Percentiles rank a stretch among this genome's conserved stretches.
These are phyloP conservation scores for Serilophus lunatus DNA, from an alignment of 2,113 vertebrate species.

Conservation along the genomic window DNA sequence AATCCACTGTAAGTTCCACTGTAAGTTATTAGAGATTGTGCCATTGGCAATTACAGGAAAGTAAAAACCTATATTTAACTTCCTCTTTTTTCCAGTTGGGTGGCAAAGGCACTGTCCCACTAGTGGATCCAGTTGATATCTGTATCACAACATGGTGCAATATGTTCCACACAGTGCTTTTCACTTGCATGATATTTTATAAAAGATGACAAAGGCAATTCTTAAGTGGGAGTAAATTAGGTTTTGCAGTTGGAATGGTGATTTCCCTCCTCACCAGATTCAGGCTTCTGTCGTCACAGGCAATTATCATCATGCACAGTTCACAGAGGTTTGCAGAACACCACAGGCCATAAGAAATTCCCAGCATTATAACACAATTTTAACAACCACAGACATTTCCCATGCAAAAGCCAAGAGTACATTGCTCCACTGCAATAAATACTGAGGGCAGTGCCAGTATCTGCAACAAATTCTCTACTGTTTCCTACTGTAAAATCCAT, in stretches of 20 bases:
- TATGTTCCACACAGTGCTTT: not conserved
- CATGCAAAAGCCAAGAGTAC: not conserved
- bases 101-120: not conserved
- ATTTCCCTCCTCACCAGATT: not conserved
- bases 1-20: not conserved
- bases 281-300: not conserved
- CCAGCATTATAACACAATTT: not conserved
- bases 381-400: not conserved
- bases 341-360: not conserved
- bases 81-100: not conserved
- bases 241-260: not conserved
- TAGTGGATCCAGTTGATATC: not conserved
- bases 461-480: not conserved
- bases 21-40: not conserved
- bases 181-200: not conserved
- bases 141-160: not conserved
- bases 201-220: not conserved
- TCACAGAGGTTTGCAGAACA: not conserved
- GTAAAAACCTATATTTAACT: not conserved
- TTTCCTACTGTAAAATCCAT: not conserved
- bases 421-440: not conserved
- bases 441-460: not conserved
- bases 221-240: not conserved
- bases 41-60: not conserved
- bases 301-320: not conserved